These are phyloP conservation scores for Rhynchotus rufescens DNA, from an alignment of 2,797 vertebrate species.

Conservation along the genomic window DNA sequence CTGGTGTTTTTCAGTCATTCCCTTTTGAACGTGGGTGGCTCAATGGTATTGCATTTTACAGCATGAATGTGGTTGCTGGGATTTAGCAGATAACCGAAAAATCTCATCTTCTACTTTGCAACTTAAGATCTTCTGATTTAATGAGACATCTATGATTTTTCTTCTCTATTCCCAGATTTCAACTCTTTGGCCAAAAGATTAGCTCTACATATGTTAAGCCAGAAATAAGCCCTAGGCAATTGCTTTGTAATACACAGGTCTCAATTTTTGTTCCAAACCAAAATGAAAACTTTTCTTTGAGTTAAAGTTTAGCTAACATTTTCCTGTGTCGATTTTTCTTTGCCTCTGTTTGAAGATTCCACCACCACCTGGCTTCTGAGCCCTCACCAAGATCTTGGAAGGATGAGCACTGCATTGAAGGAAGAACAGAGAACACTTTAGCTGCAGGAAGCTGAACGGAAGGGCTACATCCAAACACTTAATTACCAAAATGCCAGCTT, in stretches of 20 bases:
- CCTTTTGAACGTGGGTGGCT: conserved; percentile 6
- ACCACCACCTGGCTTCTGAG: conserved; percentile 61
- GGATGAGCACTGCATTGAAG: conserved; percentile 59
- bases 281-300: conserved; percentile 65
- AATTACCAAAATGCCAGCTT: conserved; percentile 49
- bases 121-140: conserved; percentile 18
- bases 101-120: background rate
- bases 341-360: conserved; percentile 54
- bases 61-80: conserved; percentile 13
- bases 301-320: conserved; percentile 62
- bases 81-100: conserved; percentile 38
- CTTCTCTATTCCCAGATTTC: background rate
- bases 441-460: conserved; percentile 48
- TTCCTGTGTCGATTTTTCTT: conserved; percentile 15
- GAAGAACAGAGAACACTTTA: conserved; percentile 42
- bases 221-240: conserved; percentile 30
- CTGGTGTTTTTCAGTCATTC: conserved; percentile 8
- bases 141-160: conserved; percentile 3
- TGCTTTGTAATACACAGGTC: conserved; percentile 51
- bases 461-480: conserved; percentile 37
- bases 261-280: conserved; percentile 64
- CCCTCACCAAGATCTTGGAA: conserved; percentile 64
- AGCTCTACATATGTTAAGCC: conserved; percentile 25
- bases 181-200: background rate
- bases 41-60: conserved; percentile 14